phyloP scores from a whole-genome alignment of 2,113 vertebrate genomes.

The Xenus cinereus region DNA sequence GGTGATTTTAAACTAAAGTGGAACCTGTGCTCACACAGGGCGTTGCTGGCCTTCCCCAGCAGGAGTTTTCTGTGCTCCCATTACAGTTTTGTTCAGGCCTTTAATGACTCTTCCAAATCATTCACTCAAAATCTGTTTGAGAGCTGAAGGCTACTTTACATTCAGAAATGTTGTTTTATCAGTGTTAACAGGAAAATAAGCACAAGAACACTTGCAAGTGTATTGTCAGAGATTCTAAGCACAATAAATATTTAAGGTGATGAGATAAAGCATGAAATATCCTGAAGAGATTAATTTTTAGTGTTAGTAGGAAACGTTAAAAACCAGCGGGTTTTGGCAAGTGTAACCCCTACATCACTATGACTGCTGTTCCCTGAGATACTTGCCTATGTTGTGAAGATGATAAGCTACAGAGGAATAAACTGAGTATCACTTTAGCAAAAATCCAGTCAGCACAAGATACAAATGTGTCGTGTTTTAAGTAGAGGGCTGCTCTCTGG shows the following conservation, averaged over 20 bases:
- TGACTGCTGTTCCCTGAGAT: neutral
- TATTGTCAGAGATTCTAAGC: neutral
- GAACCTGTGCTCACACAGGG: neutral
- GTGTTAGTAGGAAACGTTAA: neutral
- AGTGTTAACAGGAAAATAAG: neutral
- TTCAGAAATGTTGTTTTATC: neutral
- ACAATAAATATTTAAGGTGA: neutral
- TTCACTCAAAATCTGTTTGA: neutral
- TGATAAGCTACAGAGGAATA: neutral
- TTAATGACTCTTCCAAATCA: neutral
- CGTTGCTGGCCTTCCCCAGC: neutral
- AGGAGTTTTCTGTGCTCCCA: neutral
- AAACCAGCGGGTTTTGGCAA: neutral
- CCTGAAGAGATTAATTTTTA: neutral
- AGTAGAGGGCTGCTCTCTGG: neutral
- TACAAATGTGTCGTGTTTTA: neutral
- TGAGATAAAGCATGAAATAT: neutral
- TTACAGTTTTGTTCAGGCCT: neutral
- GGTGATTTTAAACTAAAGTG: neutral
- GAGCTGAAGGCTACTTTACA: neutral
- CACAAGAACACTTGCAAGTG: neutral
- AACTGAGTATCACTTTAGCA: neutral
- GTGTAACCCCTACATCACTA: neutral
- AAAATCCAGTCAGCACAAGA: neutral
- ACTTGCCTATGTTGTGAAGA: neutral